Base-by-base conservation (phyloP, 2,113 vertebrate species). In the Acinonyx jubatus region DNA sequence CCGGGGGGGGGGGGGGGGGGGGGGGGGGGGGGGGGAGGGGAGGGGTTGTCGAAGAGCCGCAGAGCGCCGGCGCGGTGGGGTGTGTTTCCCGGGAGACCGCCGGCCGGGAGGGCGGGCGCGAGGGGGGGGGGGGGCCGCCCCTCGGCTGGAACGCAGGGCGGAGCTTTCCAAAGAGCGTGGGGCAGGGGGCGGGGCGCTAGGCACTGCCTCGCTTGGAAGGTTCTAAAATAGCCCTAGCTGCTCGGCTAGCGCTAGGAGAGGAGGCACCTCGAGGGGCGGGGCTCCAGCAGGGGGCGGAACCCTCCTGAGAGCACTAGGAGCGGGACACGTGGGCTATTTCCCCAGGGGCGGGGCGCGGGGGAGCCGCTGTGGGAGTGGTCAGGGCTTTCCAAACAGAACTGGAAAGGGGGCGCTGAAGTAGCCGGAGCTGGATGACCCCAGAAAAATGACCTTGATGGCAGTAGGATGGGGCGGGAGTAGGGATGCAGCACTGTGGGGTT, bases 201-300 rank as follows among this genome's bases (percentile, higher is more conserved):
- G 66, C 18, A 1, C 18, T 1, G 19, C 4, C 10, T 3, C 1
- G 5, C 15, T 36, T 14, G 78, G 52, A 48, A 66, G 1, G 9
- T 52, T 33, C 21, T 10, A 1, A 68, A 45, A 18, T 7, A 33
- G 27, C 9, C 29, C 12, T 7, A 15, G 21, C 63, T 23, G 45
- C 45, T 1, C 1, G 45, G 7, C 5, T 1, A 19, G 71, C 1
- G 45, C 27, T 52, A 5, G 27, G 41, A 33, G 48, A 13, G 15
- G 4, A 5, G 63, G 21, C 16, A 23, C 41, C 31, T 0, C 33
- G 27, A 31, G 13, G 78, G 78, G 61, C 48, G 45, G 48, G 68
- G 19, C 65, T 33, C n/a, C 80, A 55, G 1, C 36, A 11, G 16
- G 25, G 82, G 36, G 33, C 14, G 4, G 63, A 50, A 23, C 8